Evolutionary conservation across 2,113 vertebrate species (phyloP).

Genomic region (Megaleporinus macrocephalus): DNA sequence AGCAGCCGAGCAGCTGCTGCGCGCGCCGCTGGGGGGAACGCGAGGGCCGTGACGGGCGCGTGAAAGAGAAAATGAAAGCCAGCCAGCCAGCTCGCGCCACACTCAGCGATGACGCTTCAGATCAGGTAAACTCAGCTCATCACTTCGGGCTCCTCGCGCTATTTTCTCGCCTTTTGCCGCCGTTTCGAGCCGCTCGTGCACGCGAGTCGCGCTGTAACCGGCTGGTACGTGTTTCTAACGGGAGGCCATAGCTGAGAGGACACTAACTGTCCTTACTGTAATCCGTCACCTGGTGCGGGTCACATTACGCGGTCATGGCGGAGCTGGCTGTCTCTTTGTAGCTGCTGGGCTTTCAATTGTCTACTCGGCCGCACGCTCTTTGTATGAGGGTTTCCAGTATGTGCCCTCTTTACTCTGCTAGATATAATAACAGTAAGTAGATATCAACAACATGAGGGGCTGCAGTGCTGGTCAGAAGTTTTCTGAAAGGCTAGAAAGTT

Average conservation of each 20-base stretch:
- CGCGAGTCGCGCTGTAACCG: neutral
- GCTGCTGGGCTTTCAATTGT: neutral
- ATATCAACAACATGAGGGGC: no score
- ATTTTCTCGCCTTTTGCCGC: no score
- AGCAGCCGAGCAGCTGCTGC: conserved; percentile 18
- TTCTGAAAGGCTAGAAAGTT: no score
- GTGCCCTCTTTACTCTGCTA: no score
- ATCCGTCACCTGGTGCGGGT: conserved; percentile 20
- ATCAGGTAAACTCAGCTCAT: conserved; percentile 52
- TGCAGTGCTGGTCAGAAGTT: no score
- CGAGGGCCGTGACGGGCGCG: conserved; percentile 56
- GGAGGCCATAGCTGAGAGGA: neutral
- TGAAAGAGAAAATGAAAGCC: conserved; percentile 69
- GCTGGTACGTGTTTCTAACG: neutral
- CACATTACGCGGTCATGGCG: conserved; percentile 26
- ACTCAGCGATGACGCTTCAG: conserved; percentile 48
- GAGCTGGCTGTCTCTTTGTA: neutral
- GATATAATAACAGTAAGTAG: no score
- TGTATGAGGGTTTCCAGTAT: no score
- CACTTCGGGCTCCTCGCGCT: neutral
- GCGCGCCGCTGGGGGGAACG: conserved; percentile 40
- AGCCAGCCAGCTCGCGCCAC: conserved; percentile 20
- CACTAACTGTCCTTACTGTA: neutral
- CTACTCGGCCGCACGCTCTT: no score
- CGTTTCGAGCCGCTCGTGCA: neutral